These are phyloP conservation scores for Pegea sp. DNA, from an alignment of 23 tunicate genomes.

Conservation along the genomic window DNA sequence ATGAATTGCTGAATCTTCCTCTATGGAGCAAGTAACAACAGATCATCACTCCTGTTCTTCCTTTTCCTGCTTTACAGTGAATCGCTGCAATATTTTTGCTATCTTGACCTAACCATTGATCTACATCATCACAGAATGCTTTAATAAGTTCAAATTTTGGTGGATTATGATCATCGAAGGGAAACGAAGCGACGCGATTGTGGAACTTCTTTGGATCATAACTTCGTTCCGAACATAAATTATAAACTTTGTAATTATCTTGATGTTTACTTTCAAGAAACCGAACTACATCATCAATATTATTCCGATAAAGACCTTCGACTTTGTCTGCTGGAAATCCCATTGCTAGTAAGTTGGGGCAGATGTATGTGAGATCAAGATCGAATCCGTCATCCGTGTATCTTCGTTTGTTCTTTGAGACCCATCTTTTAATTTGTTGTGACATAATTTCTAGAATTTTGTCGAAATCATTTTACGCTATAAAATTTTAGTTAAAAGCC, in stretches of 20 bases:
- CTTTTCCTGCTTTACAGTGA: conserved; percentile 97
- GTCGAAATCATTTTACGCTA: too few relatives aligned
- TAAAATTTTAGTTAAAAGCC: too few relatives aligned
- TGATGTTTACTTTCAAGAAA: conserved; percentile 71
- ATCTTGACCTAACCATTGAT: conserved; percentile 50
- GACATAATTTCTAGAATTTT: not conserved
- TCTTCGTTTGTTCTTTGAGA: conserved; percentile 74
- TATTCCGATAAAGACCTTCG: conserved; percentile 84
- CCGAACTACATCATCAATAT: conserved; percentile 85
- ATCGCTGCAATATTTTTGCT: conserved; percentile 75
- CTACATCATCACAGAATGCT: conserved; percentile 86
- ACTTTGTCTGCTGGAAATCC: conserved; percentile 94
- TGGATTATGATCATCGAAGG: conserved; percentile 92
- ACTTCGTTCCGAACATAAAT: conserved; percentile 69
- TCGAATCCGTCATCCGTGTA: conserved; percentile 74
- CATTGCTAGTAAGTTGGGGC: conserved; percentile 90
- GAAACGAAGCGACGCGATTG: conserved; percentile 62
- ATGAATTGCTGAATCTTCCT: conserved; percentile 21
- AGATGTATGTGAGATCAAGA: conserved; percentile 65
- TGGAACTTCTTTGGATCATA: conserved; percentile 79
- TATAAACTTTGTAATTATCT: conserved; percentile 79
- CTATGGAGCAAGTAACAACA: conserved; percentile 87
- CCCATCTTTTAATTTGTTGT: conserved; percentile 30
- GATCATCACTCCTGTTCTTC: conserved; percentile 90
- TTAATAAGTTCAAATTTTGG: conserved; percentile 87